Evolutionary conservation across 2,888 invertebrate genomes (phyloP), one percentile per base, ranked within the genome.

Genomic region (Pristionchus fissidentatus): DNA sequence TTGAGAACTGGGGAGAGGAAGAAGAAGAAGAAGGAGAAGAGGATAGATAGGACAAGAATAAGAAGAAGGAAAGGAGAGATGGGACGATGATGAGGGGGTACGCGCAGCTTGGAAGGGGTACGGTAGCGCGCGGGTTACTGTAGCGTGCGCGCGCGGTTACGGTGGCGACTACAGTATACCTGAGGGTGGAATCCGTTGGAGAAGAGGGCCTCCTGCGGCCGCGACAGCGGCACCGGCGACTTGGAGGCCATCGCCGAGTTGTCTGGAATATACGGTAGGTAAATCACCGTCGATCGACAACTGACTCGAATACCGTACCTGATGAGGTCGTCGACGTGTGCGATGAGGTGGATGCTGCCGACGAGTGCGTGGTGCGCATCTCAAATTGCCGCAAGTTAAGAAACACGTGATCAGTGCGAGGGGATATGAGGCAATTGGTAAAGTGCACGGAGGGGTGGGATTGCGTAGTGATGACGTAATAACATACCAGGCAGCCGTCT

Each of bases 161-260:
- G 49, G 49, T 15, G 49, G 13, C 19, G 22, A 13, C 49, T 77
- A 77, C 75, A 15, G 41, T 70, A n/a, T 5, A 81, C 80, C 80
- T 81, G 80, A 19, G 80, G 80, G 32, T 81, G 80, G 62, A 46
- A 81, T 81, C 80, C 80, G 46, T 81, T 81, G 29, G 62, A 46
- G 80, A 81, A 81, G 46, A 81, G 80, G 7, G 60, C 46, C 15
- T 81, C 80, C 43, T 62, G 62, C 43, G 80, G 80, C 3, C 80
- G 62, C 8, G 80, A 43, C 79, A 79, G 26, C 26, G 70, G 70
- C 79, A 57, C 43, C 38, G 38, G 38, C 55, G 52, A 41, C 79
- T 75, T 75, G 38, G 57, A 26, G 26, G 79, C 79, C 55, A 79
- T 79, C 55, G 41, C 70, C 70, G 70, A 70, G 70, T 70, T 70